These are phyloP conservation scores for Halcyon malimbica DNA, from an alignment of 2,113 vertebrate species.

Conservation along the genomic window DNA sequence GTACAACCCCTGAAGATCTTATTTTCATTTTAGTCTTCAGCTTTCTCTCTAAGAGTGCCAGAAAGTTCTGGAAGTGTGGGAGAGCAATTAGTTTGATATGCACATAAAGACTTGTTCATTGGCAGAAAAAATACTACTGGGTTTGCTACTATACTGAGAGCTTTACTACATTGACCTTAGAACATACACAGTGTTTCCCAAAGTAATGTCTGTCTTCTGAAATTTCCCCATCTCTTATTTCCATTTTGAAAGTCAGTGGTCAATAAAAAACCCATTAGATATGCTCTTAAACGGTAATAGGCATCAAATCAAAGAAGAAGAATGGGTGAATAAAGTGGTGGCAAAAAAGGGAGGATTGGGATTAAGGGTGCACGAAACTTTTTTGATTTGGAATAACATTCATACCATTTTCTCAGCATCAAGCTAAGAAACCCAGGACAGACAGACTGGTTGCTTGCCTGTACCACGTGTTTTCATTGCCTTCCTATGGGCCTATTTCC, in stretches of 20 bases:
- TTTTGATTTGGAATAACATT: not conserved
- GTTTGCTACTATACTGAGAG: not conserved
- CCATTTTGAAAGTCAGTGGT: not conserved
- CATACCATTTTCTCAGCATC: not conserved
- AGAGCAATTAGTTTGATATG: not conserved
- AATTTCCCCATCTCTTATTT: not conserved
- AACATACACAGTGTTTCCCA: not conserved
- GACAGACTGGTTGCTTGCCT: not conserved
- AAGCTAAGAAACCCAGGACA: not conserved
- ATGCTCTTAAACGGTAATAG: not conserved
- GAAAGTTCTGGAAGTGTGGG: slow-evolving; percentile 9
- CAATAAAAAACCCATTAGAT: not conserved
- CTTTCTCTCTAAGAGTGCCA: not conserved
- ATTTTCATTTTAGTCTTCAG: not conserved
- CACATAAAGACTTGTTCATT: not conserved
- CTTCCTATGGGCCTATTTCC: not conserved
- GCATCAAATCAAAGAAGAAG: not conserved
- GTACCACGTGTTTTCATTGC: not conserved
- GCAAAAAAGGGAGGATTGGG: not conserved
- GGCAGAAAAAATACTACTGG: not conserved
- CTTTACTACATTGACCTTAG: not conserved
- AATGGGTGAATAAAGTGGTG: not conserved
- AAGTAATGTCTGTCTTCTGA: not conserved
- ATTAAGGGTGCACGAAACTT: not conserved
- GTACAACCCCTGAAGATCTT: not conserved